These are phyloP conservation scores for Oreochromis grahami DNA, from an alignment of 2,797 vertebrate species.

Conservation along the genomic window DNA sequence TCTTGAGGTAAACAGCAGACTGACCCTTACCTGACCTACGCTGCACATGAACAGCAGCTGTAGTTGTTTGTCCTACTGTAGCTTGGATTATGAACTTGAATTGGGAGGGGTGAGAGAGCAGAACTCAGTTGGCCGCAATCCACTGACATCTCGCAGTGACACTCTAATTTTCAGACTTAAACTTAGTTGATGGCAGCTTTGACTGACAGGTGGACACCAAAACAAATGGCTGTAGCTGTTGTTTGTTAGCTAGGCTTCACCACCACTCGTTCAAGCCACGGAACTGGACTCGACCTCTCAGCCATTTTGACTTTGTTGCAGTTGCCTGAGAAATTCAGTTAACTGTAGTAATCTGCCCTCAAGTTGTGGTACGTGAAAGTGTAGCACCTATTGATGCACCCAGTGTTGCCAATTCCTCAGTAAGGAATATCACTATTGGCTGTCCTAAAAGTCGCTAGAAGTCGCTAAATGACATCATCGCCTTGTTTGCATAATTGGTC, in stretches of 20 bases:
- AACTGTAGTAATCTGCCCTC: not conserved
- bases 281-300: not conserved
- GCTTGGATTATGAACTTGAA: not conserved
- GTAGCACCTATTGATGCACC: not conserved
- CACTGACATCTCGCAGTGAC: not conserved
- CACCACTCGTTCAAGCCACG: not conserved
- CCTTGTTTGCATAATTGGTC: not conserved
- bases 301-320: not conserved
- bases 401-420: not conserved
- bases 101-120: not conserved
- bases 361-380: not conserved
- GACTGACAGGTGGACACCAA: not conserved
- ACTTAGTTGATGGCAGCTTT: not conserved
- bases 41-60: not conserved
- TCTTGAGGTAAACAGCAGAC: not conserved
- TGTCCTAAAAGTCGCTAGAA: accelerated
- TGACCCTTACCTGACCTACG: not conserved
- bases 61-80: not conserved
- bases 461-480: accelerated
- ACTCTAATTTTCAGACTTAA: not conserved
- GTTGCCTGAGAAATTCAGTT: not conserved
- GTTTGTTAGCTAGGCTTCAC: not conserved
- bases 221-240: not conserved
- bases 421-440: not conserved
- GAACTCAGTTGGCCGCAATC: not conserved